phyloP scores from a whole-genome alignment of 2,888 invertebrate species.

The Hemicrepidius hirtus region DNA sequence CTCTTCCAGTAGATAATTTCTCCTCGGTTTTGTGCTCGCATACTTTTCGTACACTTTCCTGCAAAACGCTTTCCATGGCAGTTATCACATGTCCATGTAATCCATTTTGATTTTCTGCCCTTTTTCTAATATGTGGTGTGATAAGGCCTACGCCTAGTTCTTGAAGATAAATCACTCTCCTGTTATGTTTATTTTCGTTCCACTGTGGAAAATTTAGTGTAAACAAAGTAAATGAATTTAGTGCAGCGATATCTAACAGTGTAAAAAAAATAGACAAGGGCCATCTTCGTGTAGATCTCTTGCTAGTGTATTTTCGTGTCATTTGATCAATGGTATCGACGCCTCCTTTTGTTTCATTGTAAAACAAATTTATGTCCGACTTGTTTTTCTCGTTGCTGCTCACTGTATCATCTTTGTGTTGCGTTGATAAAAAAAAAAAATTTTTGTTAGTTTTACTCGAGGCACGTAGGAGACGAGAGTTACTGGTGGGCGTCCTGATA shows the following conservation, averaged over 20 bases:
- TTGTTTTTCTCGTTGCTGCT: background rate
- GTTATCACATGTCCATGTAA: background rate
- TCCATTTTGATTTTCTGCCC: slow-evolving; percentile 4
- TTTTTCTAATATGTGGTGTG: background rate
- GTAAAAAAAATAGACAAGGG: slow-evolving; percentile 8
- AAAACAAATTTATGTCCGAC: no score
- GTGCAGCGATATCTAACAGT: slow-evolving; percentile 4
- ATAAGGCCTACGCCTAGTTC: background rate
- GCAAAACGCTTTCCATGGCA: slow-evolving; percentile 10
- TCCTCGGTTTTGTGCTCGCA: no score
- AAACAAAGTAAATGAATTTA: slow-evolving; percentile 1
- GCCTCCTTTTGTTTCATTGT: no score
- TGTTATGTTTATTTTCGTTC: slow-evolving; percentile 9
- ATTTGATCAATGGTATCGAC: no score
- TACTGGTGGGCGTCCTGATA: background rate
- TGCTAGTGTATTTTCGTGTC: no score
- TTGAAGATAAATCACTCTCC: slow-evolving; percentile 1
- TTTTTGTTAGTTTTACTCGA: background rate
- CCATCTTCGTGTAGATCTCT: slow-evolving; percentile 13
- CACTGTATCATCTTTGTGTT: slow-evolving; percentile 6
- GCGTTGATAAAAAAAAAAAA: slow-evolving; percentile 1
- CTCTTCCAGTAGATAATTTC: no score
- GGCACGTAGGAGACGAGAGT: slow-evolving; percentile 9
- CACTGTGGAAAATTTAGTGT: no score
- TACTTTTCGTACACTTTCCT: no score